phyloP scores from a whole-genome alignment of 2,888 invertebrate species.

The Melipona bicolor region DNA sequence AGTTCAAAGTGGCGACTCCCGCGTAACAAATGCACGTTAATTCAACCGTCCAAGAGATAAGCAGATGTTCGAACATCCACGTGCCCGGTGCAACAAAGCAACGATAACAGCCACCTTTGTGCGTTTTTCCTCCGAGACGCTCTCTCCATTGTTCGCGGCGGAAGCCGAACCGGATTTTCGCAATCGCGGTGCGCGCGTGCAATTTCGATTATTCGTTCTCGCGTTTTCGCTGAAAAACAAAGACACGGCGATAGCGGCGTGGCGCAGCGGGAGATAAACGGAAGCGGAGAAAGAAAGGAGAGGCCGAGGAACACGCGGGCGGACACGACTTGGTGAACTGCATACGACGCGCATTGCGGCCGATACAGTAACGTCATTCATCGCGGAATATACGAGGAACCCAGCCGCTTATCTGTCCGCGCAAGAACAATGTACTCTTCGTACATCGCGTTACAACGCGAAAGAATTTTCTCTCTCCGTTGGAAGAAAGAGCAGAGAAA shows the following conservation, averaged over 20 bases:
- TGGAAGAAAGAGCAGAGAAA: neutral
- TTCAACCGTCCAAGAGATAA: too few relatives aligned
- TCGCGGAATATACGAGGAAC: constrained; percentile 36
- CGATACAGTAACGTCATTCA: constrained; percentile 50
- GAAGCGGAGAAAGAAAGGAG: constrained; percentile 13
- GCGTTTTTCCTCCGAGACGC: neutral
- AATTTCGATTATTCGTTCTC: constrained; percentile 33
- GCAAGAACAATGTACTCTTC: constrained; percentile 52
- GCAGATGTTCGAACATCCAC: too few relatives aligned
- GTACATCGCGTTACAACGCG: constrained; percentile 18
- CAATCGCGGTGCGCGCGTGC: constrained; percentile 36
- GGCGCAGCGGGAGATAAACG: constrained; percentile 24
- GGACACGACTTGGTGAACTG: constrained; percentile 41
- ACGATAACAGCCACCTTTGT: neutral
- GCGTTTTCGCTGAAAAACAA: constrained; percentile 27
- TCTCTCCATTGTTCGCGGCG: constrained; percentile 35
- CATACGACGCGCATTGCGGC: constrained; percentile 31
- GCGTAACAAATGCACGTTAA: too few relatives aligned
- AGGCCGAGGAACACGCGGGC: constrained; percentile 18
- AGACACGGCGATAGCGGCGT: constrained; percentile 24
- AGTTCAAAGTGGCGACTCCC: too few relatives aligned
- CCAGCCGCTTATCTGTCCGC: constrained; percentile 42
- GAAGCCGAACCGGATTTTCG: constrained; percentile 27
- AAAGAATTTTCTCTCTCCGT: constrained; percentile 8
- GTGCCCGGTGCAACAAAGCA: too few relatives aligned